Base-by-base conservation (phyloP, 2,113 vertebrate species). In the Dissostichus mawsoni region DNA sequence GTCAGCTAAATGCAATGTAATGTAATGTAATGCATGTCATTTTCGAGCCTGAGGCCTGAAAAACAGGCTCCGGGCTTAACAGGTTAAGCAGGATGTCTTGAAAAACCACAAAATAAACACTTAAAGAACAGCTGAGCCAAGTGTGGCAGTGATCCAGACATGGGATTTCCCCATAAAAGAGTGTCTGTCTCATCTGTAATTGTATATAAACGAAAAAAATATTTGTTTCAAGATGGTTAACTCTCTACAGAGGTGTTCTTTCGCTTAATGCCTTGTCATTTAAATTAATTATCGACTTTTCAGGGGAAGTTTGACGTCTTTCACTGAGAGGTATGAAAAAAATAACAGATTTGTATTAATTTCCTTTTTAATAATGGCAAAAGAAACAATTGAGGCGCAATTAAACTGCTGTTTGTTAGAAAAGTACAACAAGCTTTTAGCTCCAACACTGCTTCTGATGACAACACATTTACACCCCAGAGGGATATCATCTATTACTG, bases 391-490 rank as follows among this genome's bases (percentile, higher is more conserved):
- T 57, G 20, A 64, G 29, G 53, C 76, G 50, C 82, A 76, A 88
- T 85, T 74, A 70, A 50, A 25, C 51, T 29, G 36, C 47, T 14
- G 44, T 65, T 78, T 63, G 72, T 62, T 67, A 55, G 20, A 16
- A 69, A 57, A 85, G 36, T 52, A 29, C 51, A 47, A 56, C 20
- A 45, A 53, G 62, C 83, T 62, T 68, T 76, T 48, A 72, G 81
- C 72, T 76, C 20, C 33, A 67, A 76, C 78, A 68, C 73, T 86
- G 76, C 67, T 71, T 81, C 68, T 80, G 51, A 88, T 72, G 74
- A 51, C 74, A 78, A 78, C 65, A 82, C 72, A 69, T 68, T 47
- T 7, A 11, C 2, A 56, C 82, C 85, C 85, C 78, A 78, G n/a
- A 72, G 56, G 52, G 12, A 59, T 78, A 56, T 53, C 86, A 83